phyloP scores from a whole-genome alignment of 2,888 invertebrate species.

The Agrochola macilenta region DNA sequence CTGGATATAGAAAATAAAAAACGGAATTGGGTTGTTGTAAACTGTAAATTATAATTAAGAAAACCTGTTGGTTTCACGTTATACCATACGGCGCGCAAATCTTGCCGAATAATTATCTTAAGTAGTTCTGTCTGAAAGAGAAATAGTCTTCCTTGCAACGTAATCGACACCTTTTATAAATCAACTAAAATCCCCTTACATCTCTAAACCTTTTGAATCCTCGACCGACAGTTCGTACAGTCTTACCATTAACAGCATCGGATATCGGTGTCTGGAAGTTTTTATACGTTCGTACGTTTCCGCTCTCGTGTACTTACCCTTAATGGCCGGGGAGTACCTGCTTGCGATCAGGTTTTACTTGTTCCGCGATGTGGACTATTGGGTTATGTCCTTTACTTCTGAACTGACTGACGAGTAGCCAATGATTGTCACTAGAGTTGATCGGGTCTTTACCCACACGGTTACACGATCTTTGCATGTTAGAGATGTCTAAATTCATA shows the following conservation, averaged over 20 bases:
- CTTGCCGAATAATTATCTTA: not conserved
- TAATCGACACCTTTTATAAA: not conserved
- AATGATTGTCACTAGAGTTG: constrained; percentile 29
- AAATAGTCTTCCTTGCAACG: not conserved
- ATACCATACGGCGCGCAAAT: not conserved
- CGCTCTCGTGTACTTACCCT: constrained; percentile 71
- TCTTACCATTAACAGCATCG: constrained; percentile 57
- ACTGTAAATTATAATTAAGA: not conserved
- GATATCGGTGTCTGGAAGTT: constrained; percentile 47
- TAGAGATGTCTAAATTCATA: not conserved
- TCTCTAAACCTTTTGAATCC: not conserved
- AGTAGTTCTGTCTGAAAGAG: not conserved
- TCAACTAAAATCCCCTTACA: not conserved
- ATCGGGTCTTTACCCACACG: constrained; percentile 23
- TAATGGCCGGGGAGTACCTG: constrained; percentile 70
- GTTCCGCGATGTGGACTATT: constrained; percentile 77
- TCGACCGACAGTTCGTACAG: not conserved
- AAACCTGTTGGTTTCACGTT: not conserved
- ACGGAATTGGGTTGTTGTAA: not conserved
- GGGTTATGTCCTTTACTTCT: constrained; percentile 72
- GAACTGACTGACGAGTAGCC: constrained; percentile 53
- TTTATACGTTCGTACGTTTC: constrained; percentile 61
- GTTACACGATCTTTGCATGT: not conserved
- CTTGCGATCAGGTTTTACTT: constrained; percentile 71
- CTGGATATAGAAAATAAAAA: constrained; percentile 1